phyloP scores from a whole-genome alignment of 2,888 invertebrate genomes.

The Limnephilus auricula region DNA sequence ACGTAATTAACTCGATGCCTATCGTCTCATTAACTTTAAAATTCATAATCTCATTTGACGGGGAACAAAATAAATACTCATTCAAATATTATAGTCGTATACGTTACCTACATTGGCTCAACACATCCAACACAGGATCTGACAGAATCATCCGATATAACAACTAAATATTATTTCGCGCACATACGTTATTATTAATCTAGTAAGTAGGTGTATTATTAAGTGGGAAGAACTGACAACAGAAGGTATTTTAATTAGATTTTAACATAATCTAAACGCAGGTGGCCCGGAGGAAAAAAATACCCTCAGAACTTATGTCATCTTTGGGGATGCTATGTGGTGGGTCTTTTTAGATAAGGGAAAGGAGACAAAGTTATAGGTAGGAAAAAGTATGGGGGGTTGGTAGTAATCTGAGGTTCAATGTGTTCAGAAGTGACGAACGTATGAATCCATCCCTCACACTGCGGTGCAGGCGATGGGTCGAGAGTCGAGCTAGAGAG shows the following conservation, averaged over 20 bases:
- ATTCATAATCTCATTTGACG: background rate
- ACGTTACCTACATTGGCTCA: background rate
- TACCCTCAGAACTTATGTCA: too few species aligned
- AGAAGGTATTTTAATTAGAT: background rate
- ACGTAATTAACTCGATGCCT: background rate
- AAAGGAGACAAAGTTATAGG: too few species aligned
- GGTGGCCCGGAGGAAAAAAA: too few species aligned
- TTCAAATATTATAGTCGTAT: background rate
- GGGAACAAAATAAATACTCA: background rate
- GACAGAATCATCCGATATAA: background rate
- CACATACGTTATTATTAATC: background rate
- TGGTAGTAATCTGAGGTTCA: too few species aligned
- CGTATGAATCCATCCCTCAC: too few species aligned
- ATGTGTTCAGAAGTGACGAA: too few species aligned
- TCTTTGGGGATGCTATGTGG: too few species aligned
- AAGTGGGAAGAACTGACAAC: background rate
- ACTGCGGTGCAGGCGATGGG: too few species aligned
- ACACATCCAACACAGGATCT: background rate
- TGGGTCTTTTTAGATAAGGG: too few species aligned
- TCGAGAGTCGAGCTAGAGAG: too few species aligned
- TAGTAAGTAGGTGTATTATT: background rate
- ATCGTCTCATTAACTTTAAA: background rate
- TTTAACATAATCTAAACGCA: too few species aligned
- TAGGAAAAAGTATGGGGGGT: too few species aligned
- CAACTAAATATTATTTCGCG: background rate